Conservation (phyloP, 2,888 invertebrate genomes). For the Blastobasis lacticolella region DNA sequence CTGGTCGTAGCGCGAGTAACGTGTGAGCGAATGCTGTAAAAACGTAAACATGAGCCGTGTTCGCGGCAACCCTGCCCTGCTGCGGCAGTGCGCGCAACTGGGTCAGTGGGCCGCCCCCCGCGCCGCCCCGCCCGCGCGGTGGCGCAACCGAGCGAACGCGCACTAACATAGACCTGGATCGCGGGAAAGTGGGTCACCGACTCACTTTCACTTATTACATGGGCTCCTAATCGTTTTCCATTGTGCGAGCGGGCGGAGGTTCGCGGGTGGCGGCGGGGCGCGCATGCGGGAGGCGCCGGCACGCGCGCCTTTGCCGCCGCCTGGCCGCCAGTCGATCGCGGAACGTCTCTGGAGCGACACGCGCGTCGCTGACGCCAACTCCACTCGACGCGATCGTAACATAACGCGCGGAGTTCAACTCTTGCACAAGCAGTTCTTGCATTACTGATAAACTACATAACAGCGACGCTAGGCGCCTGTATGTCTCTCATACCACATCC, state of each 20-base stretch:
- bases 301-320: constrained; percentile 67
- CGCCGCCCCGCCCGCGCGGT: constrained; percentile 69
- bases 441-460: constrained; percentile 17
- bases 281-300: constrained; percentile 71
- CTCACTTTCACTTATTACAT: constrained; percentile 93
- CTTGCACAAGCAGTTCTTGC: constrained; percentile 33
- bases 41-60: constrained; percentile 65
- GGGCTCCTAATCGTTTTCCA: constrained; percentile 83
- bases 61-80: constrained; percentile 73
- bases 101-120: constrained; percentile 87
- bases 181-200: constrained; percentile 92
- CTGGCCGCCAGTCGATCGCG: constrained; percentile 71
- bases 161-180: constrained; percentile 95
- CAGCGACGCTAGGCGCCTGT: constrained; percentile 32
- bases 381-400: constrained; percentile 56
- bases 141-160: constrained; percentile 72
- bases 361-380: constrained; percentile 40
- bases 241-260: constrained; percentile 76
- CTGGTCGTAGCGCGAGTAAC: constrained; percentile 19
- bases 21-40: constrained; percentile 46
- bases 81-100: constrained; percentile 81
- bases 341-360: constrained; percentile 54
- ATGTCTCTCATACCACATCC: constrained; percentile 22
- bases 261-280: constrained; percentile 65
- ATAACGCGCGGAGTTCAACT: constrained; percentile 49